Evolutionary conservation across 2,797 vertebrate species (phyloP), one percentile per base, ranked within the genome.

Genomic region (Malacoctenus gilli): DNA sequence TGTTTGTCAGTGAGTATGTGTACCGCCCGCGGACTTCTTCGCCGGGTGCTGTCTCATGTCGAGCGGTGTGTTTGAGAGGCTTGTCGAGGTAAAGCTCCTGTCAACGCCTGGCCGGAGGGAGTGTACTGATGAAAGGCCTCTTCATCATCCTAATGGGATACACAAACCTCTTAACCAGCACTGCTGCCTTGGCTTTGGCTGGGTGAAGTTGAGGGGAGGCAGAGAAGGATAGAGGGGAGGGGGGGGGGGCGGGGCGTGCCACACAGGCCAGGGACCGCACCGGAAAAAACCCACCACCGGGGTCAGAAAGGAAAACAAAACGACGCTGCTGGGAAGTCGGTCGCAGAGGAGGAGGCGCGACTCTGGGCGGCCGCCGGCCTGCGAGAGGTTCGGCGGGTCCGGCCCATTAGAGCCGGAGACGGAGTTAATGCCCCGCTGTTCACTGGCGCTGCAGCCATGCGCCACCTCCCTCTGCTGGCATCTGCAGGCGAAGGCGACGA

Each of bases 81-180:
- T 89, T 85, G 87, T 91, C 77, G 82, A 90, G 85, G 91, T 92
- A 90, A 89, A 90, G 89, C 88, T 88, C 88, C 83, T 89, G 88
- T 91, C 90, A 90, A 79, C 58, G 79, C 65, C 76, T 82, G 75
- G 87, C 90, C 79, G 57, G 83, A 89, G 91, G 91, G 87, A 88
- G 82, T 75, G 81, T 53, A 63, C 85, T 89, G 88, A 91, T 92
- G 90, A 92, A 91, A 91, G 87, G 79, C 83, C 88, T 90, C 89
- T 92, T 92, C 90, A 93, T 93, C 91, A 91, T 91, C 87, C 86
- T 92, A 92, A 93, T 91, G 88, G 83, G 89, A 90, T 85, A 89
- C 86, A 88, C 87, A 89, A 87, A 87, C 84, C 87, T 90, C 86
- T 90, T 90, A 90, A 89, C 81, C 85, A 86, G 81, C 72, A 75